phyloP scores from a whole-genome alignment of 2,888 invertebrate genomes.

The Peribatodes rhomboidaria region DNA sequence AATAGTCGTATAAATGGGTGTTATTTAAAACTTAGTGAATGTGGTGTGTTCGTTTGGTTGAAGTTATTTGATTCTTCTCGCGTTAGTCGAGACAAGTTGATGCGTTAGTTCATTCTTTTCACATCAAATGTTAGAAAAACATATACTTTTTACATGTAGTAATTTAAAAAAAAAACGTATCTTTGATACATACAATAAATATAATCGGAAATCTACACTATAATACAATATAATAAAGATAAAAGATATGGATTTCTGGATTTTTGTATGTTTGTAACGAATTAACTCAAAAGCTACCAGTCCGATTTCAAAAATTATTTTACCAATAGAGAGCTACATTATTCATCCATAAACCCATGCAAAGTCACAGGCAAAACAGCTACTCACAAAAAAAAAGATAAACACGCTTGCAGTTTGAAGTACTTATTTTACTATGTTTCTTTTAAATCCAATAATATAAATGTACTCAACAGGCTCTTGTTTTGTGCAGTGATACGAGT shows the following conservation, averaged over 20 bases:
- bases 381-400: too few relatives aligned
- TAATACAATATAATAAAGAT: not conserved
- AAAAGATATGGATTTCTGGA: not conserved
- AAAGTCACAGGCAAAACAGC: too few relatives aligned
- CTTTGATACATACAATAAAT: not conserved
- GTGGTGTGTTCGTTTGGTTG: not conserved
- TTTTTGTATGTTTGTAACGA: too few relatives aligned
- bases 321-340: too few relatives aligned
- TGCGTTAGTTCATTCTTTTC: not conserved
- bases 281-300: too few relatives aligned
- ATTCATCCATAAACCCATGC: too few relatives aligned
- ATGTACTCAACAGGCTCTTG: slow-evolving; percentile 15
- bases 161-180: not conserved
- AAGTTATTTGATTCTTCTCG: not conserved
- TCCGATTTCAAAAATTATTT: too few relatives aligned
- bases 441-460: too few relatives aligned
- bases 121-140: not conserved
- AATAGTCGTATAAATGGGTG: slow-evolving; percentile 16
- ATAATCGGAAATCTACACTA: too few relatives aligned
- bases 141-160: too few relatives aligned
- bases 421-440: too few relatives aligned
- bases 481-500: not conserved
- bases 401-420: too few relatives aligned
- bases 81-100: not conserved
- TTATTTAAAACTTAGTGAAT: slow-evolving; percentile 21